Evolutionary conservation across 23 tunicate species (phyloP), one percentile per base, ranked within the genome.

Genomic region (Phallusia fumigata): DNA sequence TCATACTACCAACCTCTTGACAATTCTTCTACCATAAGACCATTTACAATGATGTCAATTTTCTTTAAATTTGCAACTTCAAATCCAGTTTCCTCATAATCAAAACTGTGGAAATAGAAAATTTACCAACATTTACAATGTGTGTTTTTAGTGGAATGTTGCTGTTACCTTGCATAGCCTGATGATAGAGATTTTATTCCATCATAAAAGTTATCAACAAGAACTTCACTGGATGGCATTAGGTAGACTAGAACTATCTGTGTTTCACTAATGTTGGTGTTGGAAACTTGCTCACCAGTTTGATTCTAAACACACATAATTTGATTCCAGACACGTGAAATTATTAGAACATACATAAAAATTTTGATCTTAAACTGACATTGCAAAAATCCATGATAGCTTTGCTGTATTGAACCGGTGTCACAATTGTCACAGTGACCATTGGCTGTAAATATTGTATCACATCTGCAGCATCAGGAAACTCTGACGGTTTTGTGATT

Each of bases 161-260:
- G 28, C 69, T 6, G 35, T 30, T 45, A 90, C 95, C 95, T 92
- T 65, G 87, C 97, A 76, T 83, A 92, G 19, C 97, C 97, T 32
- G 97, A 92, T 65, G 91, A 76, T 12, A 92, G 11, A 6, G 86
- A 79, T 51, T 92, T 92, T 50, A 92, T 49, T 84, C 80, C 80
- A 45, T 92, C 88, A 64, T 92, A 87, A 85, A 92, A 92, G 83
- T 87, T 88, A 65, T 83, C 88, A 76, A 89, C 80, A n/a, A 87
- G 82, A 40, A 87, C 73, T 79, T 92, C 91, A 69, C 73, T 58
- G 33, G 87, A 35, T 8, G 97, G 97, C 65, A 92, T 40, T 52
- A 73, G 72, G 40, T 83, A 87, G 18, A 78, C 75, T 0, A 83
- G 65, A 80, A 87, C 80, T 18, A 74, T n/a, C 33, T 86, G 69